These are phyloP conservation scores for Argynnis bischoffii DNA, from an alignment of 2,888 invertebrate genomes.

Conservation along the genomic window DNA sequence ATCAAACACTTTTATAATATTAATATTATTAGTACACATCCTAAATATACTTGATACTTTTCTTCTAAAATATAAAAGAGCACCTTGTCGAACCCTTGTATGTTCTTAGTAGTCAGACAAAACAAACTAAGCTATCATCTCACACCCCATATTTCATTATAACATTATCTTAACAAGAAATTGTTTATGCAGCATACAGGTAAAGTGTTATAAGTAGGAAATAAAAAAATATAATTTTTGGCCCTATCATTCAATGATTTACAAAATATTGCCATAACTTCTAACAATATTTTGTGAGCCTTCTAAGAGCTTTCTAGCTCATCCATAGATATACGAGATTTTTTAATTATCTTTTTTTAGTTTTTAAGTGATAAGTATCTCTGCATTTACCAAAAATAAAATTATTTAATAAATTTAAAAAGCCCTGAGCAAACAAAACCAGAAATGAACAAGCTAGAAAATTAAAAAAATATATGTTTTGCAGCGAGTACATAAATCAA, in stretches of 20 bases:
- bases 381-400: no score
- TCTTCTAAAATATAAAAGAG: constrained; percentile 10
- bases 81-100: constrained; percentile 11
- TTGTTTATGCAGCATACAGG: constrained; percentile 45
- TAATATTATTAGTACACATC: background rate
- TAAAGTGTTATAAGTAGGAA: constrained; percentile 3
- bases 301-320: no score
- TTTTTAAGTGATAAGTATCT: no score
- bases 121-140: constrained; percentile 47
- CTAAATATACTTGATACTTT: background rate
- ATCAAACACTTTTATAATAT: background rate
- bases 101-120: constrained; percentile 19
- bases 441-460: no score
- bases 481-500: background rate
- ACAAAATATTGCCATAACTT: no score
- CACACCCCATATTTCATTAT: constrained; percentile 57
- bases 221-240: no score
- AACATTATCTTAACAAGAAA: constrained; percentile 57
- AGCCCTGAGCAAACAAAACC: no score
- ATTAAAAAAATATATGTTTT: background rate
- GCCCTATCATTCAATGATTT: no score
- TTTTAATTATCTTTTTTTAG: no score
- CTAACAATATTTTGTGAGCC: no score
- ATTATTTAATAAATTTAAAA: no score
- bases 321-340: no score